Evolutionary conservation across 2,797 vertebrate genomes (phyloP).

Genomic region (Coendou prehensilis): DNA sequence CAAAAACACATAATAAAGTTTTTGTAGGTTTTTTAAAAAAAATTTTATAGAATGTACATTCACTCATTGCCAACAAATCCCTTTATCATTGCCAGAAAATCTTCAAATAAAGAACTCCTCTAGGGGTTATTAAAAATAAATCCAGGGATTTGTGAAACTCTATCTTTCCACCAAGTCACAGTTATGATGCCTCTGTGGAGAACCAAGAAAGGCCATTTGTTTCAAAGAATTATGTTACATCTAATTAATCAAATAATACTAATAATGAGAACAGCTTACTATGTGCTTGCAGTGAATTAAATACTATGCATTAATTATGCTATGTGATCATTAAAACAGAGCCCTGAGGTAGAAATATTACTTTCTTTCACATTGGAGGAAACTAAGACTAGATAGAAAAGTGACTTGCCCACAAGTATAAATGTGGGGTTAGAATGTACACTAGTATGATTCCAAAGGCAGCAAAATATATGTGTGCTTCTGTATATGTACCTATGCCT

Average conservation of each 20-base stretch:
- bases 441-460: background rate
- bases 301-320: background rate
- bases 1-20: conserved; percentile 43
- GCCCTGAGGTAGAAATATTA: background rate
- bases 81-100: conserved; percentile 62
- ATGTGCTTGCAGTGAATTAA: background rate
- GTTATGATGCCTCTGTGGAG: background rate
- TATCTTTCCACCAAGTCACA: background rate
- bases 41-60: conserved; percentile 30
- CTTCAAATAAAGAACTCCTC: conserved; percentile 67
- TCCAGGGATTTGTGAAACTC: conserved; percentile 43
- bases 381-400: background rate
- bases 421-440: background rate
- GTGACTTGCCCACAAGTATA: background rate
- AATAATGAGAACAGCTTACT: background rate
- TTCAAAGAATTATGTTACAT: background rate
- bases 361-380: background rate
- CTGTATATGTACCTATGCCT: background rate
- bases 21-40: conserved; percentile 13
- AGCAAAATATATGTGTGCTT: background rate
- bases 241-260: background rate
- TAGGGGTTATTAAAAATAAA: conserved; percentile 69
- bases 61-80: conserved; percentile 63
- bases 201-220: background rate
- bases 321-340: background rate